A percentile compares a stretch with the other conserved stretches of the same genome.
phyloP scores from a whole-genome alignment of 2,113 vertebrate species.

The Elephantulus edwardii region DNA sequence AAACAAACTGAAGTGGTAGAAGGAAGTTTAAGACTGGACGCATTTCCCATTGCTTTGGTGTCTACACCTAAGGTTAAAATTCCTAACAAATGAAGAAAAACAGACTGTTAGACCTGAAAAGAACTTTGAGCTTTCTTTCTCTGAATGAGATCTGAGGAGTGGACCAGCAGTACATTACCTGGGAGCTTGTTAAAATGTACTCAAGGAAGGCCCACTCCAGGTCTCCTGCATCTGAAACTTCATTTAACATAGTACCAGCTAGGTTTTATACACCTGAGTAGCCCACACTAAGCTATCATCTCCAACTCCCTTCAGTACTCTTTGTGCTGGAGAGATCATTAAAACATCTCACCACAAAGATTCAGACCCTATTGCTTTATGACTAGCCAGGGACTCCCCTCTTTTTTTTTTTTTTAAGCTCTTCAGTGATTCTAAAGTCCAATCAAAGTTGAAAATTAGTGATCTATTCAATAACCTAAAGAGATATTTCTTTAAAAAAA shows the following conservation, averaged over 20 bases:
- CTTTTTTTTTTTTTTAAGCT: not conserved
- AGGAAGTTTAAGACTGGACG: not conserved
- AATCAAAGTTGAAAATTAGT: not conserved
- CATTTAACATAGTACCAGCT: not conserved
- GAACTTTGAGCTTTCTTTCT: not conserved
- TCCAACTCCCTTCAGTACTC: too few relatives aligned
- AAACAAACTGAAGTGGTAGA: not conserved
- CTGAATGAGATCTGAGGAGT: not conserved
- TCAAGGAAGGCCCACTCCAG: not conserved
- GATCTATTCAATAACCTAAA: too few relatives aligned
- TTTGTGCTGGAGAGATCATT: not conserved
- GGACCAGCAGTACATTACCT: not conserved
- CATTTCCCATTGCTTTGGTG: rapidly evolving
- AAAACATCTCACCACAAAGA: not conserved
- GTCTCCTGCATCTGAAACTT: not conserved
- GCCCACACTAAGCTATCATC: not conserved
- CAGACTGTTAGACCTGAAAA: too few relatives aligned
- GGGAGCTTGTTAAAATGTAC: not conserved
- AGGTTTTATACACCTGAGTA: rapidly evolving
- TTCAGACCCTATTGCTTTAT: not conserved
- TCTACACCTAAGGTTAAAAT: not conserved
- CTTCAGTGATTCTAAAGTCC: not conserved
- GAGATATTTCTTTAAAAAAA: too few relatives aligned
- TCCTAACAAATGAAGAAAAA: not conserved
- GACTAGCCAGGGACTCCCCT: too few relatives aligned